These are phyloP conservation scores for Monarcha castaneiventris DNA, from an alignment of 2,113 vertebrate genomes.

Conservation along the genomic window DNA sequence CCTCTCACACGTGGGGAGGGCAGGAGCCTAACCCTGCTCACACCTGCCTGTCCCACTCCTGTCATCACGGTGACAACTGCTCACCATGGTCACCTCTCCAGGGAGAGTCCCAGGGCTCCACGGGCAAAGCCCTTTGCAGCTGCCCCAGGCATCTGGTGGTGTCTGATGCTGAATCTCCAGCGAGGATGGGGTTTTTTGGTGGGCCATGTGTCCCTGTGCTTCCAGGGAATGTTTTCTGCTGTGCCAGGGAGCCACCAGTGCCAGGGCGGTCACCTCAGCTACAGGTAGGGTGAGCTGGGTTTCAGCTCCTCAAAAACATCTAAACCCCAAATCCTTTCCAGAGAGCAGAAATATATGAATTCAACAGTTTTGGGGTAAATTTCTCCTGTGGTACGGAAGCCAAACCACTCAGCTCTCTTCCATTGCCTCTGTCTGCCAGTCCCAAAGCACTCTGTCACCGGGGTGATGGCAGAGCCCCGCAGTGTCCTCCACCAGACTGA, in stretches of 20 bases:
- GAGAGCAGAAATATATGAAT: background rate
- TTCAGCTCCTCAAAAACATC: background rate
- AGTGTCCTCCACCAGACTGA: fast-evolving
- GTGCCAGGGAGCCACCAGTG: fast-evolving
- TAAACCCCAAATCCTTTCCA: background rate
- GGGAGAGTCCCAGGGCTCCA: background rate
- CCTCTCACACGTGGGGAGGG: fast-evolving
- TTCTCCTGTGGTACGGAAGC: background rate
- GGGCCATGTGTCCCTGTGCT: background rate
- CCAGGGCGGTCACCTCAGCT: too few species aligned
- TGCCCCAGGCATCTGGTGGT: background rate
- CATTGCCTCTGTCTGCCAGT: background rate
- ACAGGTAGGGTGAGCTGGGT: background rate
- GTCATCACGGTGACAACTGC: background rate
- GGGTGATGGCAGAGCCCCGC: background rate
- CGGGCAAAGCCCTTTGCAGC: background rate
- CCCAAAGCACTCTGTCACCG: background rate
- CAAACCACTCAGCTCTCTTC: background rate
- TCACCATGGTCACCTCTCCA: background rate
- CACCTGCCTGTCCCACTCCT: background rate
- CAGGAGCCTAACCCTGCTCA: background rate
- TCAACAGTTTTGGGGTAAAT: background rate
- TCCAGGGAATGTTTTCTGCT: background rate
- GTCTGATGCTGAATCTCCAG: background rate
- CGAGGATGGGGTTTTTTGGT: background rate